phyloP scores from a whole-genome alignment of 2,888 invertebrate species.

The Andrena flavipes region DNA sequence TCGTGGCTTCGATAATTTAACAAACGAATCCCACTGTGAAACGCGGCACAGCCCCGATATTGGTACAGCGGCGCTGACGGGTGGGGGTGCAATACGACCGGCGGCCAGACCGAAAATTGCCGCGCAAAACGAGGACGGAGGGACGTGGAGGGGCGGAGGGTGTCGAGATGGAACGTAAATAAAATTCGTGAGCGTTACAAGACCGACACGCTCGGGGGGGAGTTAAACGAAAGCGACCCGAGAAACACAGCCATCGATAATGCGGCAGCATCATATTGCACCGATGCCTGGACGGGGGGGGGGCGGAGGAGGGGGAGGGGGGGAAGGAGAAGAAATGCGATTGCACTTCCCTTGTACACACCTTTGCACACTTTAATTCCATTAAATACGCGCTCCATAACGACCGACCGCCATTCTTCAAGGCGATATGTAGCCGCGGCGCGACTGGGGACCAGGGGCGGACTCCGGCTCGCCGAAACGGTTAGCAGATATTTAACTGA shows the following conservation, averaged over 20 bases:
- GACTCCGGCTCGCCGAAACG: conserved; percentile 58
- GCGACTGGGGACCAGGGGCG: conserved; percentile 56
- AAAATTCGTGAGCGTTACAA: conserved; percentile 40
- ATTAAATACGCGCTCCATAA: conserved; percentile 62
- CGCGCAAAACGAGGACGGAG: conserved; percentile 3
- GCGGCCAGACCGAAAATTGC: conserved; percentile 36
- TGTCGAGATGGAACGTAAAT: conserved; percentile 41
- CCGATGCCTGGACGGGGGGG: not conserved
- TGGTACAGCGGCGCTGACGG: no score
- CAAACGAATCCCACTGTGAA: no score
- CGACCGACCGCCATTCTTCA: conserved; percentile 60
- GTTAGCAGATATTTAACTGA: conserved; percentile 64
- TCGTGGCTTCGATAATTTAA: no score
- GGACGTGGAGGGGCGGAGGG: not conserved
- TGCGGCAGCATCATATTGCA: conserved; percentile 57
- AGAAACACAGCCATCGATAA: conserved; percentile 61
- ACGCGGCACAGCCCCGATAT: no score
- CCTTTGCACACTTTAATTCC: conserved; percentile 65
- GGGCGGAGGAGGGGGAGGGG: not conserved
- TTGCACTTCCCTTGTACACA: conserved; percentile 42
- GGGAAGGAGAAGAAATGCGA: conserved; percentile 49
- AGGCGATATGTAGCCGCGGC: conserved; percentile 47
- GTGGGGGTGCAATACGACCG: conserved; percentile 5
- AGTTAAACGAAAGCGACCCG: conserved; percentile 54
- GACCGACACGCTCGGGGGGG: conserved; percentile 20